phyloP scores from a whole-genome alignment of 2,888 invertebrate species.

The Cantharis rufa region DNA sequence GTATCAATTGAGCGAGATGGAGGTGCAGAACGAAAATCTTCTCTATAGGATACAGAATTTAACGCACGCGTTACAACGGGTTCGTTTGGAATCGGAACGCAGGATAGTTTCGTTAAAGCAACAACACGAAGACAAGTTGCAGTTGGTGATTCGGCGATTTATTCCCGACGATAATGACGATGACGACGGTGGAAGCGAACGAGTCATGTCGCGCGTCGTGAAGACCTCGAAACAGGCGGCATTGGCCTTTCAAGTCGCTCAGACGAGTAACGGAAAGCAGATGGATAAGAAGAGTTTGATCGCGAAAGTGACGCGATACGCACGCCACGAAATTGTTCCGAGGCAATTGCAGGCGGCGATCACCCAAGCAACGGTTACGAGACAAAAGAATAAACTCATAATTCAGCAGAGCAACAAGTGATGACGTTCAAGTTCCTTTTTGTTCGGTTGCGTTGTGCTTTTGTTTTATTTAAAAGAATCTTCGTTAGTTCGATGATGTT shows the following conservation, averaged over 20 bases:
- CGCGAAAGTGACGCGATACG: constrained; percentile 59
- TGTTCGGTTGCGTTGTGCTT: background rate
- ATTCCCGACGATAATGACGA: constrained; percentile 46
- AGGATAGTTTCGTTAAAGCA: constrained; percentile 64
- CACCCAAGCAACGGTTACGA: constrained; percentile 76
- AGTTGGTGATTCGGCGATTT: constrained; percentile 60
- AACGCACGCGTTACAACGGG: constrained; percentile 69
- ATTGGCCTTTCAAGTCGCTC: constrained; percentile 42
- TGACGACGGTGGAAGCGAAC: constrained; percentile 42
- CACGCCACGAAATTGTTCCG: constrained; percentile 54
- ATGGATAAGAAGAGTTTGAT: constrained; percentile 60
- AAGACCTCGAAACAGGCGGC: constrained; percentile 43
- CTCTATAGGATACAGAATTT: constrained; percentile 70
- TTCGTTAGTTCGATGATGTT: constrained; percentile 40
- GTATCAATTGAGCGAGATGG: constrained; percentile 70
- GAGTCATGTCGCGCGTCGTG: constrained; percentile 39
- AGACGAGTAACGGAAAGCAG: constrained; percentile 43
- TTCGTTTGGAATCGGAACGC: constrained; percentile 67
- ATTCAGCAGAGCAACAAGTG: constrained; percentile 67
- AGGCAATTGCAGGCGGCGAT: constrained; percentile 67
- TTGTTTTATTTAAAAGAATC: background rate
- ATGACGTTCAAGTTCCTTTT: background rate
- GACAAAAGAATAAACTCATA: constrained; percentile 82
- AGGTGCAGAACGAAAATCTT: constrained; percentile 73
- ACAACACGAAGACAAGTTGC: constrained; percentile 68